Percentiles rank a stretch among this genome's conserved stretches.
Evolutionary conservation across 2,888 invertebrate genomes (phyloP).

Genomic region (Phaonia tiefii): DNA sequence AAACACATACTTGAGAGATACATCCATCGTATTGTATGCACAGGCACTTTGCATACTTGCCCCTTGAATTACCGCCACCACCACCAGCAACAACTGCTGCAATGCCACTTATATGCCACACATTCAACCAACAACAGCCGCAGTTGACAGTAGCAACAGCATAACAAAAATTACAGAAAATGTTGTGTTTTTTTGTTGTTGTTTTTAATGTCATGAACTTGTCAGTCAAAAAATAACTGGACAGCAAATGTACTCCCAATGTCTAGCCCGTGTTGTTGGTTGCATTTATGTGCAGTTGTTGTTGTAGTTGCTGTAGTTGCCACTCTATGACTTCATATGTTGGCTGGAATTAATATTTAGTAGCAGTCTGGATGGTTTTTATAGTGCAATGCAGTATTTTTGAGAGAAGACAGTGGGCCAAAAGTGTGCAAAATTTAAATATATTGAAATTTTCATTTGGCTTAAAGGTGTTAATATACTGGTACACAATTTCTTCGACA

Average conservation of each 20-base stretch:
- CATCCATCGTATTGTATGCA: not conserved
- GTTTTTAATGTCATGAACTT: constrained; percentile 70
- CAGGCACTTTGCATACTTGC: constrained; percentile 14
- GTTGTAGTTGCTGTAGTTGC: constrained; percentile 2
- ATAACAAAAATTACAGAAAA: constrained; percentile 33
- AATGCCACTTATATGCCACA: not conserved
- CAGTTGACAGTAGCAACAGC: not conserved
- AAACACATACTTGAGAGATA: constrained; percentile 11
- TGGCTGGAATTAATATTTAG: constrained; percentile 19
- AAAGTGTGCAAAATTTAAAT: no score
- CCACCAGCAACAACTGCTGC: not conserved
- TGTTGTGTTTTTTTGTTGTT: no score
- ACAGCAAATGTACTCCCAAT: constrained; percentile 14
- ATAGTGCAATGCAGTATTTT: constrained; percentile 25
- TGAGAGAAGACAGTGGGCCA: not conserved
- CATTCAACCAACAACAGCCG: not conserved
- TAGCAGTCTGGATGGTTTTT: constrained; percentile 25
- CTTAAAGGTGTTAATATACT: no score
- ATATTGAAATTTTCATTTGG: no score
- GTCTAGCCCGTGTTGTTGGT: not conserved
- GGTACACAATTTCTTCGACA: no score
- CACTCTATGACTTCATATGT: constrained; percentile 21
- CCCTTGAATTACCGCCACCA: not conserved
- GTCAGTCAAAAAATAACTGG: constrained; percentile 65
- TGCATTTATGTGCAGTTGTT: not conserved